phyloP scores from a whole-genome alignment of 2,797 vertebrate genomes.

The Anguilla marmorata region DNA sequence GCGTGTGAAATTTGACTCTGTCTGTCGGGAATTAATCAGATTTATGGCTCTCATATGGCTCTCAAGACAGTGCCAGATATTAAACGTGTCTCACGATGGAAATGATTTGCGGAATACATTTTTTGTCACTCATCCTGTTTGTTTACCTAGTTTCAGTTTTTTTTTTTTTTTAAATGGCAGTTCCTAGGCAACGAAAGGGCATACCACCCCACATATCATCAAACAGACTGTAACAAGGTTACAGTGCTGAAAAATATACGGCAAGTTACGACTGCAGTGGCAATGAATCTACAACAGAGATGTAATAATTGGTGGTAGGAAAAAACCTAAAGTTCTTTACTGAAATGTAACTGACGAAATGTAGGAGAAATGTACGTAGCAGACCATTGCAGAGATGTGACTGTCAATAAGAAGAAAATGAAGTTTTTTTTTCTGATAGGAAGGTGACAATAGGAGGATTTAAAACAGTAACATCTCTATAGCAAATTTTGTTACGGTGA shows the following conservation, averaged over 20 bases:
- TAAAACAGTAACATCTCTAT: neutral
- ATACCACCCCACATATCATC: neutral
- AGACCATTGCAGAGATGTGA: neutral
- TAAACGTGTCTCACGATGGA: neutral
- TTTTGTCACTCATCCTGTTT: neutral
- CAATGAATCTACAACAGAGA: neutral
- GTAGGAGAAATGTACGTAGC: neutral
- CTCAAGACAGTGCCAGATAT: neutral
- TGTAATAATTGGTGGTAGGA: neutral
- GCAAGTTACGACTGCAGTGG: neutral
- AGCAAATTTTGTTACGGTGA: neutral
- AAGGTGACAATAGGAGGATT: neutral
- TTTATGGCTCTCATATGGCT: neutral
- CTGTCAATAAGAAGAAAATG: neutral
- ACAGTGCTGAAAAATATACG: neutral
- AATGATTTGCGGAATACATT: slow-evolving; percentile 14
- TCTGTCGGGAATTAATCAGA: slow-evolving; percentile 24
- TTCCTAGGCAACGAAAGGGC: neutral
- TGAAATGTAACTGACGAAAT: neutral
- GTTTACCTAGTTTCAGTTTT: slow-evolving; percentile 9
- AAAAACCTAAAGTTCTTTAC: neutral
- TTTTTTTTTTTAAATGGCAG: neutral
- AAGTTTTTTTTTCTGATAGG: neutral
- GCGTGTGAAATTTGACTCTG: neutral
- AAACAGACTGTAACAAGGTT: slow-evolving; percentile 2